Evolutionary conservation across 2,888 invertebrate genomes (phyloP).

Genomic region (Ennomos fuscantarius): DNA sequence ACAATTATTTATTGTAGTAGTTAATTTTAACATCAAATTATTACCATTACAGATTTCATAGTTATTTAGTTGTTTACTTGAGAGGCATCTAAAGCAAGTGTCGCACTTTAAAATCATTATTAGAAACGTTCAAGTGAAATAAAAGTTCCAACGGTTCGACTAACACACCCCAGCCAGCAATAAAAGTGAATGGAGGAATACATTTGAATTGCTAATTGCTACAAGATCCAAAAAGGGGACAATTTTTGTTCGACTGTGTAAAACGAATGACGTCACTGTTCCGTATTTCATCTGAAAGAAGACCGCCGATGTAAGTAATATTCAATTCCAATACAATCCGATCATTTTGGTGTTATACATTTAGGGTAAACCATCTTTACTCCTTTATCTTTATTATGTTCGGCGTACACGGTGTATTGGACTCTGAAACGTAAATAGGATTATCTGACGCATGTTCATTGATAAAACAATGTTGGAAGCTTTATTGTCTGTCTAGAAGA

Average conservation of each 20-base stretch:
- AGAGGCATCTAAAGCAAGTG: no score
- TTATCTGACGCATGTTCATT: not conserved
- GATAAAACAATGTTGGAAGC: not conserved
- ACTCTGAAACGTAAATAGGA: not conserved
- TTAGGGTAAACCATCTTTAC: no score
- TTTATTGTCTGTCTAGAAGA: no score
- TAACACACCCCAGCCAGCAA: not conserved
- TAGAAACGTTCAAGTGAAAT: no score
- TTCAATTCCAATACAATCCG: conserved; percentile 13
- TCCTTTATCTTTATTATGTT: not conserved
- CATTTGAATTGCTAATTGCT: conserved; percentile 67
- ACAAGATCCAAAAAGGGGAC: conserved; percentile 36
- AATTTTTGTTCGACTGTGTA: conserved; percentile 3
- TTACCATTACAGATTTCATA: not conserved
- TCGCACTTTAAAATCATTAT: no score
- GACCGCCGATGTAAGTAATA: not conserved
- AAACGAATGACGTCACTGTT: not conserved
- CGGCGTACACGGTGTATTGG: not conserved
- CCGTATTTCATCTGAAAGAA: not conserved
- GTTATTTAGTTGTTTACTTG: not conserved
- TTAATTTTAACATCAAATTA: no score
- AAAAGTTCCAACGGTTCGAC: not conserved
- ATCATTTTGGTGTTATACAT: not conserved
- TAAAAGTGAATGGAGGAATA: conserved; percentile 33
- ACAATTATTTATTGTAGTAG: no score